A percentile compares a stretch with the other conserved stretches of the same genome.
Conservation (phyloP, 2,113 vertebrate genomes). For the Pelecanus crispus region DNA sequence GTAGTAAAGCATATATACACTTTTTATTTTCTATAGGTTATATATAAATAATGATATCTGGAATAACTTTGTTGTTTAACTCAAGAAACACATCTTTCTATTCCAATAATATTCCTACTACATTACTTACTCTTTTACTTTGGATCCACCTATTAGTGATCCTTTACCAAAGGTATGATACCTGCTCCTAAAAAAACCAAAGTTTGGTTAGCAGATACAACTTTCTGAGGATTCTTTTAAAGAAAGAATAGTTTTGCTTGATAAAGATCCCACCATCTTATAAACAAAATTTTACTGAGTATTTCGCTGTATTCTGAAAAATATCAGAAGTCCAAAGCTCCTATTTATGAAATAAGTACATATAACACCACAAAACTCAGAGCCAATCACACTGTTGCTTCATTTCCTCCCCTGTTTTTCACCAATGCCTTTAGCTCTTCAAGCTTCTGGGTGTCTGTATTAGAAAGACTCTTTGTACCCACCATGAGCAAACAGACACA, state of each 20-base stretch:
- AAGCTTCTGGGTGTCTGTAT: not conserved
- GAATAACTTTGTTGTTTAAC: not conserved
- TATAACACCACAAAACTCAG: not conserved
- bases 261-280: not conserved
- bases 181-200: not conserved
- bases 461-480: slow-evolving; percentile 27
- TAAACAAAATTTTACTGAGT: slow-evolving; percentile 14
- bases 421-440: slow-evolving; percentile 57
- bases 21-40: too few species aligned
- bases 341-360: not conserved
- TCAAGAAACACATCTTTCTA: not conserved
- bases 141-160: not conserved
- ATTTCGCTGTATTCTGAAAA: not conserved
- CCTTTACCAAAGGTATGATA: not conserved
- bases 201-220: not conserved
- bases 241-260: not conserved
- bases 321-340: slow-evolving; percentile 33
- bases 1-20: not conserved
- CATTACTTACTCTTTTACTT: not conserved
- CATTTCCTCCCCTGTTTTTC: slow-evolving; percentile 60
- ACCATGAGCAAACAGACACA: not conserved
- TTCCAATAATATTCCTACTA: not conserved
- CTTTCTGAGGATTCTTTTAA: not conserved
- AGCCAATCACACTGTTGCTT: slow-evolving; percentile 1
- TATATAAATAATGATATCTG: not conserved